A percentile compares a stretch with the other conserved stretches of the same genome.
These are phyloP conservation scores for Galemys pyrenaicus DNA, from an alignment of 2,113 vertebrate species.

Conservation along the genomic window DNA sequence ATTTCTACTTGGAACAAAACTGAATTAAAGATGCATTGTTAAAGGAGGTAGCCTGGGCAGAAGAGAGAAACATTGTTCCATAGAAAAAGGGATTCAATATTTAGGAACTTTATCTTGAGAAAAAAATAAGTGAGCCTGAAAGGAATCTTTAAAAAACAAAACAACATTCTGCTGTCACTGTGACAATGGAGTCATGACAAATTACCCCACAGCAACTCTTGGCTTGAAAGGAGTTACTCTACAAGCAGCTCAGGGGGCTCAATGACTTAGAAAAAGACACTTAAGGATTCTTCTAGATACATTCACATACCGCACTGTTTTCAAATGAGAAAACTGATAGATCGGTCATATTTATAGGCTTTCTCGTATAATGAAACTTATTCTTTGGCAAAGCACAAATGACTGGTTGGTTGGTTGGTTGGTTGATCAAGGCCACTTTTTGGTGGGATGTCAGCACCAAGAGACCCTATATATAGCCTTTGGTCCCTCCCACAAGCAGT, in stretches of 20 bases:
- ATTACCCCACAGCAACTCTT: neutral
- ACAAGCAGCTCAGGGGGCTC: neutral
- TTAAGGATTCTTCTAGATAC: neutral
- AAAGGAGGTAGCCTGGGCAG: conserved; percentile 16
- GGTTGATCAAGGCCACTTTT: conserved; percentile 27
- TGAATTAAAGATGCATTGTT: conserved; percentile 26
- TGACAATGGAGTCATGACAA: conserved; percentile 1
- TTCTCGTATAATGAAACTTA: neutral
- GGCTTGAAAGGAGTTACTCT: neutral
- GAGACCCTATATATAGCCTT: neutral
- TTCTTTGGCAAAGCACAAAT: neutral
- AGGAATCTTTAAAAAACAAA: neutral
- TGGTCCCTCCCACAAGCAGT: neutral
- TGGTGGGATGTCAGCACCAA: neutral
- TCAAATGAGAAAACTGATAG: neutral
- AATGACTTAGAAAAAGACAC: neutral
- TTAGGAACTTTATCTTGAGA: conserved; percentile 37
- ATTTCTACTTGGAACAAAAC: neutral
- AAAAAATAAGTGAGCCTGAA: conserved; percentile 18
- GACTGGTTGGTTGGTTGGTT: neutral
- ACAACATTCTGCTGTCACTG: neutral
- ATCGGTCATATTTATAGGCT: neutral
- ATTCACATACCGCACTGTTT: neutral
- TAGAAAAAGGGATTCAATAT: conserved; percentile 42
- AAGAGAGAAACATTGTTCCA: neutral